Base-by-base conservation (phyloP, 2,888 invertebrate species). In the Habroteleia sp. region DNA sequence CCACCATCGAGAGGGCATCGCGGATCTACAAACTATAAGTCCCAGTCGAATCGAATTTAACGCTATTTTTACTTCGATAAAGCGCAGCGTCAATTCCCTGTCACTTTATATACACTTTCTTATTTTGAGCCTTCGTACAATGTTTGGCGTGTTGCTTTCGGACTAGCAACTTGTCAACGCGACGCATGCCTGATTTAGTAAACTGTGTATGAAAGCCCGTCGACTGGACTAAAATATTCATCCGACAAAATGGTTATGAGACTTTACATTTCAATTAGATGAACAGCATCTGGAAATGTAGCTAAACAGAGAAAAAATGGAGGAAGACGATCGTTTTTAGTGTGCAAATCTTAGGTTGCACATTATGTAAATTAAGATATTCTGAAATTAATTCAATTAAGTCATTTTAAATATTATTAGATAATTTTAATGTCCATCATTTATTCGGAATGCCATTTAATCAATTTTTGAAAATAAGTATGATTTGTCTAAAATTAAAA, bases 1-100 rank as follows among this genome's bases (percentile, higher is more conserved):
- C 62, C 63, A 52, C 39, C 52, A 27, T 52, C 29, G 16, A 23
- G 13, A 6, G 25, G 23, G 16, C 11, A 33, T 8, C 6, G 11
- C 42, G 39, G 27, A 11, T 11, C 54, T 35, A 7, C 33, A 11
- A 31, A 39, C 7, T 56, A 31, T 54, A n/a, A n/a, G n/a, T n/a
- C n/a, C n/a, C n/a, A n/a, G 69, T 69, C 54, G 25, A 33, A 48
- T 44, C 54, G 68, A 76, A 48, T 77, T 79, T 79, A 69, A 76
- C 72, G 74, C 63, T 44, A 77, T 79, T 79, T 78, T 81, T 76
- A 56, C 72, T 17, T 50, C 63, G 78, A 80, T 82, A 83, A 83
- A 81, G 75, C 79, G 77, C 35, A 58, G 77, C 78, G 81, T 82
- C 82, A 80, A 84, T 84, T 84, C 80, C 75, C 77, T 80, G 78